These are phyloP conservation scores for Microtus richardsoni DNA, from an alignment of 2,113 vertebrate genomes.

Conservation along the genomic window DNA sequence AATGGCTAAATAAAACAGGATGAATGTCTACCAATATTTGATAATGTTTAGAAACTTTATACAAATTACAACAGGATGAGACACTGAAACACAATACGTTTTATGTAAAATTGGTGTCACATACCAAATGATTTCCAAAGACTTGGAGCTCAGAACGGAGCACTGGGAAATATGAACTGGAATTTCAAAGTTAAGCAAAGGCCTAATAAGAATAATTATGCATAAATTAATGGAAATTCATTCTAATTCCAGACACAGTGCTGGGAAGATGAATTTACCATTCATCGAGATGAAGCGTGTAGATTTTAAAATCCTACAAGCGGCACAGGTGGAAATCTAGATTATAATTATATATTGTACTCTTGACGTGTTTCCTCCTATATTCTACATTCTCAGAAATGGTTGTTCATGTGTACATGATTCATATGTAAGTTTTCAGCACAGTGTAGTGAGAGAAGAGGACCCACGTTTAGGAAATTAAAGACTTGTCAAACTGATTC, in stretches of 20 bases:
- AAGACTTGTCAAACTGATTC: not conserved
- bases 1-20: conserved; percentile 14
- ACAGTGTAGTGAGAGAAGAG: not conserved
- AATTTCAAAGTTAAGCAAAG: conserved; percentile 66
- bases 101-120: conserved; percentile 27
- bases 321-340: not conserved
- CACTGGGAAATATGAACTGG: conserved; percentile 25
- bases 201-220: conserved; percentile 33
- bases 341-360: not conserved
- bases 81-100: conserved; percentile 35
- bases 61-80: not conserved
- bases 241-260: not conserved
- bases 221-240: not conserved
- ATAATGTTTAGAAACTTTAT: conserved; percentile 1
- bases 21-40: conserved; percentile 43
- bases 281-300: conserved; percentile 4
- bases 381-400: conserved; percentile 10
- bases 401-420: not conserved
- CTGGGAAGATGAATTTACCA: not conserved
- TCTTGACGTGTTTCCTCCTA: not conserved
- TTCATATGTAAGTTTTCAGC: not conserved
- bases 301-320: conserved; percentile 25
- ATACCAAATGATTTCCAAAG: conserved; percentile 30
- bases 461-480: not conserved
- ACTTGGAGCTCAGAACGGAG: not conserved